Conservation (phyloP, 2,113 vertebrate species). For the Siphamia tubifer region DNA sequence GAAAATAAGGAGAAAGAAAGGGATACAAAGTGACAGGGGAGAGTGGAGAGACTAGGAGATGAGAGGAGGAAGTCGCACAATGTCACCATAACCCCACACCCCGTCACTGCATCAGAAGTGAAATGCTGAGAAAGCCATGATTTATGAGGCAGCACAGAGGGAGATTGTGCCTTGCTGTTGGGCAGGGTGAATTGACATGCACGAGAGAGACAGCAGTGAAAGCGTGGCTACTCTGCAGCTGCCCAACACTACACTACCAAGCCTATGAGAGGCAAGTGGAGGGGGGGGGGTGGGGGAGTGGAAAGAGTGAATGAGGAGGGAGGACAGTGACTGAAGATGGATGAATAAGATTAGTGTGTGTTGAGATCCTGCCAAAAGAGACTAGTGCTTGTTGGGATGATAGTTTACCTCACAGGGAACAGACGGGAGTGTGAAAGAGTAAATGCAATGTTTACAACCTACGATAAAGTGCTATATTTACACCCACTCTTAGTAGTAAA, state of each 20-base stretch:
- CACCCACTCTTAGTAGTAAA: slow-evolving; percentile 13
- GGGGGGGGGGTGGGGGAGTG: background rate
- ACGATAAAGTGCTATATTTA: slow-evolving; percentile 2
- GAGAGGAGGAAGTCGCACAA: slow-evolving; percentile 4
- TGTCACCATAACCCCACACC: slow-evolving; percentile 7
- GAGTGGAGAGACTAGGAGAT: background rate
- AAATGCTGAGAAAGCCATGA: slow-evolving; percentile 56
- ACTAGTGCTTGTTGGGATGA: slow-evolving; percentile 7
- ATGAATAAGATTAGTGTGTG: slow-evolving; percentile 48
- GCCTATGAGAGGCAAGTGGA: slow-evolving; percentile 20
- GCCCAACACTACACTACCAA: slow-evolving; percentile 55
- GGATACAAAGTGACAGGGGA: background rate
- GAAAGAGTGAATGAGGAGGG: slow-evolving; percentile 49
- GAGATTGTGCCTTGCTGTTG: slow-evolving; percentile 67
- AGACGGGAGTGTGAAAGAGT: background rate
- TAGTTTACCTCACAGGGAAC: background rate
- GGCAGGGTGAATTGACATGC: slow-evolving; percentile 78
- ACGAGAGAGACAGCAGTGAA: slow-evolving; percentile 60
- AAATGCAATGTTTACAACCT: background rate
- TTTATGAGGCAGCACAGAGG: slow-evolving; percentile 75
- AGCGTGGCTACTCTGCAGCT: slow-evolving; percentile 70
- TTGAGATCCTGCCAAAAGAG: slow-evolving; percentile 29
- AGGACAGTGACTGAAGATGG: slow-evolving; percentile 44
- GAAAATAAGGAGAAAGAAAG: background rate
- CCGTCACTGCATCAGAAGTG: slow-evolving; percentile 23